Conservation (phyloP, 37 sponge, comb jelly and placozoan genomes). For the Oopsacas minuta region DNA sequence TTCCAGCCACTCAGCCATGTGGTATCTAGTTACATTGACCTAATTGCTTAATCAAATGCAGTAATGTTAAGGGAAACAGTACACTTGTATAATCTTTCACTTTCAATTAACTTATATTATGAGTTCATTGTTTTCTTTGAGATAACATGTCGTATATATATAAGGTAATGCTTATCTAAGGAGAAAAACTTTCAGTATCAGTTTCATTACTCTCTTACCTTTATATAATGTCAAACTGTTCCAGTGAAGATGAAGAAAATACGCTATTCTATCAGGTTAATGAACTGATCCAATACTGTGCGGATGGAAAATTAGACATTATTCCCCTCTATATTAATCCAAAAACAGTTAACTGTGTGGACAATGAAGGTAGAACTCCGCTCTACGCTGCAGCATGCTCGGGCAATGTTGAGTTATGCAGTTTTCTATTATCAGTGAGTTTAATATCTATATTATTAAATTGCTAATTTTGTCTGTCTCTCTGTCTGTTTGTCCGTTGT, state of each 20-base stretch:
- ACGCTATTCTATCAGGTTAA: not conserved
- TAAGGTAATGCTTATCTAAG: not conserved
- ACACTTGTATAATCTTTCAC: not conserved
- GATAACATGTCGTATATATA: not conserved
- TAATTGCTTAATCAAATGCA: not conserved
- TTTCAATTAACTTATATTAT: not conserved
- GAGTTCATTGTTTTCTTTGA: not conserved
- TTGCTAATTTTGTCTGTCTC: too few species aligned
- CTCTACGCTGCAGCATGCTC: not conserved
- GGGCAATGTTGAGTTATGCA: not conserved
- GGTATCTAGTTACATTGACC: too few species aligned
- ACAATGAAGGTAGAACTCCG: not conserved
- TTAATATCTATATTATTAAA: not conserved
- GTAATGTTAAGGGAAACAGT: not conserved
- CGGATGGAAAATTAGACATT: not conserved
- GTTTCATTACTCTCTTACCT: not conserved
- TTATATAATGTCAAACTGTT: not conserved
- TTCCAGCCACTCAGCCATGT: too few species aligned
- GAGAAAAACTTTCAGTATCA: not conserved
- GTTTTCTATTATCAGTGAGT: not conserved
- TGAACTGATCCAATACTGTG: not conserved
- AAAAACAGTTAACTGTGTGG: not conserved
- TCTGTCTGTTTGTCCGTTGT: too few species aligned
- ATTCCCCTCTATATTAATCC: not conserved
- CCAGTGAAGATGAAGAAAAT: not conserved